Evolutionary conservation across 2,888 invertebrate genomes (phyloP), one percentile per base, ranked within the genome.

Genomic region (Drosophila demipolita): DNA sequence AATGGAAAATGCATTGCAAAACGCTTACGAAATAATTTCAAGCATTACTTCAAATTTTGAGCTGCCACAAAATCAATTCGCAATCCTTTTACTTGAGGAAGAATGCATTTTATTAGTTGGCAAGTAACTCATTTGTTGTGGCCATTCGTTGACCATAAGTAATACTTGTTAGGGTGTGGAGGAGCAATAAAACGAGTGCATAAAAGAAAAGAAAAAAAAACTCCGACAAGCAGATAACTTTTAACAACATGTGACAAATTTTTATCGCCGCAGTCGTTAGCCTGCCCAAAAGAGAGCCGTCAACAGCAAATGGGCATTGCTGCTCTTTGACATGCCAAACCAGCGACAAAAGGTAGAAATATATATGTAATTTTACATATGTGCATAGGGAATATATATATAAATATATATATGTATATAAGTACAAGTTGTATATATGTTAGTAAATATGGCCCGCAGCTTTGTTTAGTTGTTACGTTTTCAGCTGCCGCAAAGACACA

Each of bases 391-490:
- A 45, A 59, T 67, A 38, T 36, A 26, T 33, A 52, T 58, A 26
- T 20, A 11, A 63, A 48, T 38, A 45, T 52, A 32, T 26, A 35
- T 40, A 36, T 45, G 29, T 62, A 57, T 48, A 60, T 26, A 45
- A 23, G 17, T 73, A 55, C 40, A 38, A 66, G 50, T 17, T 55
- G 40, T 68, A 55, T 42, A 57, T 71, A 49, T 76, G 66, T 70
- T 71, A 50, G 57, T 63, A 60, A 60, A 65, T 74, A 72, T 86
- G 75, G 77, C 84, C 83, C 88, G 72, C 75, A 86, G 88, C 81
- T 85, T 78, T 81, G 76, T 83, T 88, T 76, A 83, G 89, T 85
- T 85, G 85, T 89, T 86, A 85, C 83, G 87, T 83, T 85, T 85
- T 79, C 54, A 73, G 75, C 72, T 79, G 84, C 63, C 68, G 71